These are phyloP conservation scores for Agonopterix heracliana DNA, from an alignment of 2,888 invertebrate genomes.

Conservation along the genomic window DNA sequence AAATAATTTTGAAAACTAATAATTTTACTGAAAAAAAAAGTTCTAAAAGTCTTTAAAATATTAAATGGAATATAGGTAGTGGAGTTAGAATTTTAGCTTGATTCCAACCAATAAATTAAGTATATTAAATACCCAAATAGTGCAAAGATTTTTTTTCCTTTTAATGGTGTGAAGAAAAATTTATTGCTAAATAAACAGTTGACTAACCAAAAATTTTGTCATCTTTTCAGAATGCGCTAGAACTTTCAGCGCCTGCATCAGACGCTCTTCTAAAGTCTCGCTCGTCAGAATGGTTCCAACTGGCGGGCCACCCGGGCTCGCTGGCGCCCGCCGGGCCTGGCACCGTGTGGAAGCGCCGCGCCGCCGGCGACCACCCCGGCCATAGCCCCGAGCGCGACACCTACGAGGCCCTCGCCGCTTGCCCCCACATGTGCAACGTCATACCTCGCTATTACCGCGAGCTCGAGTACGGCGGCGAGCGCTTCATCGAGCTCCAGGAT, in stretches of 20 bases:
- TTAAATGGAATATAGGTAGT: no score
- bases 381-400: constrained; percentile 86
- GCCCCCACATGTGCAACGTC: constrained; percentile 81
- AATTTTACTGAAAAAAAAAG: no score
- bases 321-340: constrained; percentile 95
- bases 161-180: no score
- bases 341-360: constrained; percentile 94
- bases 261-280: constrained; percentile 87
- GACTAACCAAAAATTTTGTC: constrained; percentile 16
- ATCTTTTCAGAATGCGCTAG: constrained; percentile 89
- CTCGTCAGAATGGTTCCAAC: constrained; percentile 88
- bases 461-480: constrained; percentile 84
- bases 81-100: no score
- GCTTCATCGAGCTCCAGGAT: constrained; percentile 97
- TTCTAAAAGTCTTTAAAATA: no score
- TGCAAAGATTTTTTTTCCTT: no score
- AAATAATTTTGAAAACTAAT: no score
- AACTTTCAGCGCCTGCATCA: constrained; percentile 92
- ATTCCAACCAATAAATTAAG: no score
- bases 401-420: constrained; percentile 87
- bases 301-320: constrained; percentile 94
- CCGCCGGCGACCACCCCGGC: constrained; percentile 79
- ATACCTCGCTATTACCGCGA: constrained; percentile 91
- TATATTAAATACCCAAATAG: no score
- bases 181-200: no score